Conservation (phyloP, 2,888 invertebrate species). For the Acanthosoma haemorrhoidale region DNA sequence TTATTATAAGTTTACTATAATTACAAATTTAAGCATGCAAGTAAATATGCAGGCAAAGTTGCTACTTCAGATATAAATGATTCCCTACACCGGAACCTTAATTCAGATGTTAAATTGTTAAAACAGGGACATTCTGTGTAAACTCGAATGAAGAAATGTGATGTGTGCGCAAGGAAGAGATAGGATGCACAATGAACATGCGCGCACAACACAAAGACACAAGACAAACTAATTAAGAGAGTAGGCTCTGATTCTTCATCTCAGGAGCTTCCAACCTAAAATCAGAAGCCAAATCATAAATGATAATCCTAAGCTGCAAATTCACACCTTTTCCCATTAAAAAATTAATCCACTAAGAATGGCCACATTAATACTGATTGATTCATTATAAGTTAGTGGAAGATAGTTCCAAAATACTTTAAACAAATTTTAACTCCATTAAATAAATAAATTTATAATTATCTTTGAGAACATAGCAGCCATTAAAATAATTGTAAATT, state of each 20-base stretch:
- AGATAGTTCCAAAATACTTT: no score
- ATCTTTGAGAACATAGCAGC: neutral
- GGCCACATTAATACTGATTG: neutral
- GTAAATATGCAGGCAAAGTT: constrained; percentile 26
- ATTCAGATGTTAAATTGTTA: constrained; percentile 1
- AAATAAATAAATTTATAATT: neutral
- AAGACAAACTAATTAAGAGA: constrained; percentile 17
- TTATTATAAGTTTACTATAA: neutral
- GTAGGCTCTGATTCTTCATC: constrained; percentile 32
- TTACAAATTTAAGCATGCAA: constrained; percentile 16
- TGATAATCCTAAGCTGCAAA: neutral
- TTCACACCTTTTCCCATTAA: neutral
- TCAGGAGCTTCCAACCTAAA: constrained; percentile 40
- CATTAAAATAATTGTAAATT: neutral
- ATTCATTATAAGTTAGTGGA: no score
- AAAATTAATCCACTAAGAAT: neutral
- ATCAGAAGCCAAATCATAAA: constrained; percentile 33
- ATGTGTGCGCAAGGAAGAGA: constrained; percentile 22
- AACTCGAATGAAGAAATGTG: constrained; percentile 18
- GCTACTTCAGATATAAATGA: constrained; percentile 28
- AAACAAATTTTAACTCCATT: neutral
- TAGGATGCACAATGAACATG: constrained; percentile 19
- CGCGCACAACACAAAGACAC: constrained; percentile 18
- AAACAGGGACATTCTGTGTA: constrained; percentile 20
- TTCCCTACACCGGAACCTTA: constrained; percentile 4